Evolutionary conservation across 2,113 vertebrate genomes (phyloP).

Genomic region (Amia ocellicauda): DNA sequence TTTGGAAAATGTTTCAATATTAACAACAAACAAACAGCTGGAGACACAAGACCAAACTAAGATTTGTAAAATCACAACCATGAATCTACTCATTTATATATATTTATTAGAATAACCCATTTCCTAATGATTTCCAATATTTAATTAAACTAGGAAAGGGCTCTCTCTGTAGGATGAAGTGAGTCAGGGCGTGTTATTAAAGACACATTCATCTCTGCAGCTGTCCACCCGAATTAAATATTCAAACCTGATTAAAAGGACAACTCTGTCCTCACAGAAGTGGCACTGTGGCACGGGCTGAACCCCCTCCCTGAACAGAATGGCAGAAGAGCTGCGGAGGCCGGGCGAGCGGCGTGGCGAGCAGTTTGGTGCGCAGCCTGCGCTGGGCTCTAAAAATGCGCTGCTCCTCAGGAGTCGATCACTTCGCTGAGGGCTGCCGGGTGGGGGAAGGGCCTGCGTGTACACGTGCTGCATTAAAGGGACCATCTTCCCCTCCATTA

Average conservation of each 20-base stretch:
- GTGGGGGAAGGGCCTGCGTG: conserved; percentile 18
- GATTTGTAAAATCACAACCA: conserved; percentile 1
- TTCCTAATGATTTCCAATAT: conserved; percentile 30
- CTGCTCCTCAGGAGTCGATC: conserved; percentile 27
- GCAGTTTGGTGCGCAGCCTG: not conserved
- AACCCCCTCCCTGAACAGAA: conserved; percentile 21
- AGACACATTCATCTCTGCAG: conserved; percentile 4
- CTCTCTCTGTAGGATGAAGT: conserved; percentile 11
- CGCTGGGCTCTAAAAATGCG: conserved; percentile 29
- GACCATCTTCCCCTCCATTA: conserved; percentile 31
- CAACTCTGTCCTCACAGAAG: not conserved
- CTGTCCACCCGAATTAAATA: not conserved
- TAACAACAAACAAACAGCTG: too few species aligned
- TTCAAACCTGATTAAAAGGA: not conserved
- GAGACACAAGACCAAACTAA: too few species aligned
- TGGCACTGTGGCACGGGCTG: not conserved
- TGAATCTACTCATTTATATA: too few species aligned
- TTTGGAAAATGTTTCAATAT: too few species aligned
- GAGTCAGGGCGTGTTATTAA: conserved; percentile 11
- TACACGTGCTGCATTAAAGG: conserved; percentile 36
- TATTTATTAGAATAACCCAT: too few species aligned
- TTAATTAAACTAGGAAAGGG: conserved; percentile 22
- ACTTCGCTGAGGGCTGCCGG: not conserved
- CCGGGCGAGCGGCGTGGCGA: conserved; percentile 3
- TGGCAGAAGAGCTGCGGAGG: conserved; percentile 16